A percentile compares a stretch with the other conserved stretches of the same genome.
phyloP scores from a whole-genome alignment of 2,113 vertebrate species.

The Nymphicus hollandicus region DNA sequence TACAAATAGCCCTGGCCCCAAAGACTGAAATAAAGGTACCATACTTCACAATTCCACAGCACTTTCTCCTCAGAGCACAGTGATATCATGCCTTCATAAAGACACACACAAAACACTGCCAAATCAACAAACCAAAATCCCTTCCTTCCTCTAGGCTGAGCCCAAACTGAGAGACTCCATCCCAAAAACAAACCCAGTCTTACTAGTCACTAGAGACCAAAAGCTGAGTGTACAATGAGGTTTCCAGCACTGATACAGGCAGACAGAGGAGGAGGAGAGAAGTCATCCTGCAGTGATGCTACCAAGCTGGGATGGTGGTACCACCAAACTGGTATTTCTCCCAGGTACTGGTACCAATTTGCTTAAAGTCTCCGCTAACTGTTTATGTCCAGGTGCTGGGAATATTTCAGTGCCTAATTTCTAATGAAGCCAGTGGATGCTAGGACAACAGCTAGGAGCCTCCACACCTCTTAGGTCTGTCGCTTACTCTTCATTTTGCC shows the following conservation, averaged over 20 bases:
- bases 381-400: background rate
- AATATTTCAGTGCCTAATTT: background rate
- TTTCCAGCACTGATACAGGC: background rate
- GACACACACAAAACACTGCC: background rate
- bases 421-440: accelerated
- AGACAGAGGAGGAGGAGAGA: background rate
- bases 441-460: background rate
- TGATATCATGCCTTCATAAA: background rate
- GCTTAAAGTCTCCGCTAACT: background rate
- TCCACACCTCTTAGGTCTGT: background rate
- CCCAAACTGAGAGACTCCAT: background rate
- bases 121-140: background rate
- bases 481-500: background rate
- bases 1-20: background rate
- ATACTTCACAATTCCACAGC: background rate
- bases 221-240: background rate
- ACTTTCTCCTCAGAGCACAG: background rate
- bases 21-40: background rate
- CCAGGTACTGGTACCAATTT: background rate
- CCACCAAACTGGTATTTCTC: background rate
- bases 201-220: background rate
- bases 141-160: background rate
- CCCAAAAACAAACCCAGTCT: background rate
- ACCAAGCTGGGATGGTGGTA: background rate
- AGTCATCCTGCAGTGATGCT: background rate